Base-by-base conservation (phyloP, 2,888 invertebrate species). In the Chymomyza caudatula region DNA sequence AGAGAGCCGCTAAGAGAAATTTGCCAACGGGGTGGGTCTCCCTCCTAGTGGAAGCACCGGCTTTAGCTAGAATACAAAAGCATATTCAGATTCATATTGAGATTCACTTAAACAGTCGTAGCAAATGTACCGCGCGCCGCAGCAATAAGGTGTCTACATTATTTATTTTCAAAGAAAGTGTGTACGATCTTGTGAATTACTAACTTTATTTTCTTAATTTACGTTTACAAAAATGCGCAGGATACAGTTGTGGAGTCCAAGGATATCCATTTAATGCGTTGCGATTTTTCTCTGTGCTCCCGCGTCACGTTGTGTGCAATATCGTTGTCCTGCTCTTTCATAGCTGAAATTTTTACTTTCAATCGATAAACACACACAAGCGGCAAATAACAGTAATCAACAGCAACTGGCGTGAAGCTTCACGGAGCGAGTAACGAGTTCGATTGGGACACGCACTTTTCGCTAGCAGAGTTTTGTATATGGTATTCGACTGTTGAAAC, bases 291-390 rank as follows among this genome's bases (percentile, higher is more conserved):
- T 51, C 51, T 20, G n/a, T 47, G 44, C 44, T 37, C 44, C 51
- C 22, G 37, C 59, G 54, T 47, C 6, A 60, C 15, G n/a, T 51
- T 17, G n/a, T 0, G 43, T 20, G 58, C 67, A 15, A 22, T 67
- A 57, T 44, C 23, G 67, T 44, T 23, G 4, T 78, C 76, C 60
- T 65, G 52, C 68, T 85, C 58, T 52, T 69, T 60, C 83, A 23
- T 20, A 47, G 44, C 37, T 42, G 58, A 64, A 37, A 8, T 37
- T 37, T 37, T 37, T 20, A 61, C 63, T 63, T 65, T 68, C 55
- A 85, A 80, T 80, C 79, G 86, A 80, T 80, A 85, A 77, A 69
- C 76, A 57, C 37, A 61, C 37, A 61, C 62, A 61, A 51, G 22
- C 51, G 13, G 19, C 20, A 22, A 51, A 51, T 51, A 51, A 51